Evolutionary conservation across 2,113 vertebrate genomes (phyloP).

Genomic region (Antechinus stuartii): DNA sequence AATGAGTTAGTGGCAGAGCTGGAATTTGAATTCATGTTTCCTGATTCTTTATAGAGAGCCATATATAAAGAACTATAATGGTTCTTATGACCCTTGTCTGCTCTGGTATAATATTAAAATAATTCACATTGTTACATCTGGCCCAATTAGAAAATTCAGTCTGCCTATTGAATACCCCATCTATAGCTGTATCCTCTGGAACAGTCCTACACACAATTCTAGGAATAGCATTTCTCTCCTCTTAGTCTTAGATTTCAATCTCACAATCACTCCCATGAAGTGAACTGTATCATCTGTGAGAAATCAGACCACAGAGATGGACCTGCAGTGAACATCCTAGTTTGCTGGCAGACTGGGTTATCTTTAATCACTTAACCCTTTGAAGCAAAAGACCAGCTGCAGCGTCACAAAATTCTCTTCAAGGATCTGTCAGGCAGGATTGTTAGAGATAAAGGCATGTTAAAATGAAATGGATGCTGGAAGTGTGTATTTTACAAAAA

Average conservation of each 20-base stretch:
- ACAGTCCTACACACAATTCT: conserved; percentile 35
- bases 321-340: conserved; percentile 55
- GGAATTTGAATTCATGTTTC: neutral
- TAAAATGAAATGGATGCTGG: conserved; percentile 53
- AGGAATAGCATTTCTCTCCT: conserved; percentile 77
- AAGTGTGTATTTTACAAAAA: conserved; percentile 31
- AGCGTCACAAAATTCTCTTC: conserved; percentile 48
- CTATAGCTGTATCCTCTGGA: conserved; percentile 71
- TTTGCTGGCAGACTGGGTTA: conserved; percentile 72
- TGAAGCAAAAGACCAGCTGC: conserved; percentile 65
- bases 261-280: conserved; percentile 75
- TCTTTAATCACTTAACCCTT: conserved; percentile 79
- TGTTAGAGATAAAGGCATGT: conserved; percentile 55
- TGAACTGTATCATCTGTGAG: conserved; percentile 78
- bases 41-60: neutral
- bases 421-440: conserved; percentile 52
- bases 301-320: conserved; percentile 79
- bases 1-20: neutral
- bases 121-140: conserved; percentile 21
- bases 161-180: conserved; percentile 50
- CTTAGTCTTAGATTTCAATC: conserved; percentile 79
- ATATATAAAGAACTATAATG: neutral
- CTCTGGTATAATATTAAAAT: conserved; percentile 59
- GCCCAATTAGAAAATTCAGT: neutral
- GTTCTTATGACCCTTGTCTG: neutral